A percentile compares a stretch with the other conserved stretches of the same genome.
Conservation (phyloP, 2,113 vertebrate genomes). For the Mystacornis crossleyi region DNA sequence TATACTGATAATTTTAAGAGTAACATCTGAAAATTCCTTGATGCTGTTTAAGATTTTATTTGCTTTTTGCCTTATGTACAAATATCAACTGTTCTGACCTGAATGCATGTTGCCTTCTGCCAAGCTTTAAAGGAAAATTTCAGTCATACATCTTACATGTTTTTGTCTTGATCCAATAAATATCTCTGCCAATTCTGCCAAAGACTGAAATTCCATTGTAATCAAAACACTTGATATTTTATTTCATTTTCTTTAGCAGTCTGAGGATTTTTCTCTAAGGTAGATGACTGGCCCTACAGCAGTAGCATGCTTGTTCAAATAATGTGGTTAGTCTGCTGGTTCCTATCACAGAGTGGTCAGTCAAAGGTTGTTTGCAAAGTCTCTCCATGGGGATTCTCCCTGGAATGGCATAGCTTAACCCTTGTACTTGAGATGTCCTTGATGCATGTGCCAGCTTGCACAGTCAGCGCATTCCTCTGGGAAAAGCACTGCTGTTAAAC, state of each 20-base stretch:
- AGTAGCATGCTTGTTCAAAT: neutral
- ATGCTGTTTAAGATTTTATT: neutral
- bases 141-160: rapidly evolving
- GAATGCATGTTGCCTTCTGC: neutral
- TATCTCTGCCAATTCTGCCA: neutral
- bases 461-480: neutral
- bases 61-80: neutral
- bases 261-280: neutral
- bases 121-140: neutral
- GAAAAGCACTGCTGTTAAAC: neutral
- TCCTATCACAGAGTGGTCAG: neutral
- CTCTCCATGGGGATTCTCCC: neutral
- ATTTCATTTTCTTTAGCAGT: neutral
- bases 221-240: neutral
- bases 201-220: neutral
- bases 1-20: neutral
- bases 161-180: neutral
- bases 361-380: neutral
- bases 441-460: neutral
- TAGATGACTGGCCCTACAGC: neutral
- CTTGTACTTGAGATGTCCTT: neutral
- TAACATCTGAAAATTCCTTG: neutral
- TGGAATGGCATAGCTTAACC: neutral
- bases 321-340: neutral
- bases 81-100: neutral